Evolutionary conservation across 2,888 invertebrate species (phyloP).

Genomic region (Pilophorus perplexus): DNA sequence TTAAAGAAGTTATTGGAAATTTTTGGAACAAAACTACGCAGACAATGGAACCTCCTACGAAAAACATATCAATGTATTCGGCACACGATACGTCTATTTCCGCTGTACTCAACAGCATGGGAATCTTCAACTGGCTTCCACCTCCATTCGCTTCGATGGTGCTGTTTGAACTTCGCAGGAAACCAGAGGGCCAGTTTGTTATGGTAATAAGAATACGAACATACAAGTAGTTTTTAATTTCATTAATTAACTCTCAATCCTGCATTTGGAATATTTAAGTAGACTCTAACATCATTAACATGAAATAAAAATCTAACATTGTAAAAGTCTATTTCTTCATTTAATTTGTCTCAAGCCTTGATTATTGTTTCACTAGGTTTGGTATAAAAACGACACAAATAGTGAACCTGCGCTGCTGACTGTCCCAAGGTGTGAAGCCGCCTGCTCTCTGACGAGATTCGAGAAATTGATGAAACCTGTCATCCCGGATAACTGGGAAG

Average conservation of each 20-base stretch:
- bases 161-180: constrained; percentile 63
- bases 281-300: too few relatives aligned
- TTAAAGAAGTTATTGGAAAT: constrained; percentile 47
- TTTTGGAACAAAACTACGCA: constrained; percentile 35
- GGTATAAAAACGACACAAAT: constrained; percentile 30
- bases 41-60: constrained; percentile 49
- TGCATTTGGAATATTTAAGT: too few relatives aligned
- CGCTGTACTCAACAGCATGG: constrained; percentile 62
- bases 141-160: constrained; percentile 66
- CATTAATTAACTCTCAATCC: too few relatives aligned
- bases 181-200: constrained; percentile 50
- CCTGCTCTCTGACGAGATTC: constrained; percentile 62
- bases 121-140: constrained; percentile 64
- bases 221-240: too few relatives aligned
- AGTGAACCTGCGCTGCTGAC: constrained; percentile 53
- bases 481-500: constrained; percentile 57
- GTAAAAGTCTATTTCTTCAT: too few relatives aligned
- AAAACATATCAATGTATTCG: constrained; percentile 63
- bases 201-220: too few relatives aligned
- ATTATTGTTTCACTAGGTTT: too few relatives aligned
- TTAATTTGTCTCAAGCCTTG: too few relatives aligned
- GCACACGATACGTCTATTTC: constrained; percentile 73
- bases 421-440: constrained; percentile 62
- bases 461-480: constrained; percentile 56
- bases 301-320: too few relatives aligned